These are phyloP conservation scores for Equus przewalskii DNA, from an alignment of 2,113 vertebrate species.

Conservation along the genomic window DNA sequence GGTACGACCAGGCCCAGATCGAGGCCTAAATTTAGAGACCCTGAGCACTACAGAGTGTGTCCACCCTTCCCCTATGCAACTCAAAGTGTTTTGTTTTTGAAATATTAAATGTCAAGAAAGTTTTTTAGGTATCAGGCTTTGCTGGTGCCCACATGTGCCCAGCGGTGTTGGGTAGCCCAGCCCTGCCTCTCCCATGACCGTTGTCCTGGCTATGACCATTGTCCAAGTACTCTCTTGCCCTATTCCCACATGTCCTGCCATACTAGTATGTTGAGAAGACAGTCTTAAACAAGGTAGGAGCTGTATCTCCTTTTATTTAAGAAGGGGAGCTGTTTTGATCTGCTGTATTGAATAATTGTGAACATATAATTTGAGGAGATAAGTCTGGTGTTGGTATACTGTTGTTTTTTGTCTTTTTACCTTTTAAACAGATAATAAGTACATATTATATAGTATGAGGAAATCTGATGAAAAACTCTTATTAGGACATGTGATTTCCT, in stretches of 20 bases:
- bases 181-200: not conserved
- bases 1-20: not conserved
- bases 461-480: not conserved
- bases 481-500: not conserved
- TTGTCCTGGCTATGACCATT: no score
- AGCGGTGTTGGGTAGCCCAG: not conserved
- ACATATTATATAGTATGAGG: not conserved
- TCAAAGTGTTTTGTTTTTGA: not conserved
- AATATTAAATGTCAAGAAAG: not conserved
- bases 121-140: not conserved
- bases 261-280: not conserved
- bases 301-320: not conserved
- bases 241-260: not conserved
- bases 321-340: not conserved
- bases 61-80: no score
- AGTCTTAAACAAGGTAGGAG: not conserved
- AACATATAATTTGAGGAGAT: not conserved
- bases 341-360: not conserved
- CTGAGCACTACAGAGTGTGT: not conserved
- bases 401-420: not conserved
- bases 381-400: not conserved
- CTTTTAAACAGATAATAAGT: not conserved
- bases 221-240: not conserved
- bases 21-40: not conserved
- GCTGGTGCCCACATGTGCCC: not conserved